A percentile compares a stretch with the other conserved stretches of the same genome.
These are phyloP conservation scores for Xylota sylvarum DNA, from an alignment of 2,888 invertebrate species.

Conservation along the genomic window DNA sequence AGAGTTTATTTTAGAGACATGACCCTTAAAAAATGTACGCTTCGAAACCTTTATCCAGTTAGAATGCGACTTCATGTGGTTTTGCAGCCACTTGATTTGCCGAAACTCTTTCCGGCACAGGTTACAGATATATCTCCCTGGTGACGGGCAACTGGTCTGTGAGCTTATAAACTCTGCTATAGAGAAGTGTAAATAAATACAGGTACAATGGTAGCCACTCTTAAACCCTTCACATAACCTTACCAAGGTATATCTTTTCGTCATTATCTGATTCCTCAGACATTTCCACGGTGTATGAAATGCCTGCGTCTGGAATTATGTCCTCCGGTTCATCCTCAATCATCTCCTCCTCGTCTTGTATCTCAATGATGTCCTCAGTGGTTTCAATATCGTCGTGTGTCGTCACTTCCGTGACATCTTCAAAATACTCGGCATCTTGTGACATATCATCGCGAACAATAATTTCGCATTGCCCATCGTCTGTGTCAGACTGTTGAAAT, in stretches of 20 bases:
- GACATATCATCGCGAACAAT: constrained; percentile 82
- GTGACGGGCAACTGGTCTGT: constrained; percentile 86
- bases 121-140: constrained; percentile 87
- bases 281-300: constrained; percentile 72
- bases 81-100: constrained; percentile 87
- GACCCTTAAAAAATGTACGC: not conserved
- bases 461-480: constrained; percentile 79
- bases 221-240: not conserved
- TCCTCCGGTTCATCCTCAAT: constrained; percentile 78
- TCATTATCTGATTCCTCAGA: constrained; percentile 72
- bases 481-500: constrained; percentile 77
- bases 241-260: constrained; percentile 71
- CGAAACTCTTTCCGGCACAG: constrained; percentile 88
- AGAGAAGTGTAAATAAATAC: constrained; percentile 50
- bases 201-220: constrained; percentile 43
- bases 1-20: not conserved
- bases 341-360: constrained; percentile 79
- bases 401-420: constrained; percentile 82
- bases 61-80: constrained; percentile 87
- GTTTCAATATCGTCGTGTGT: constrained; percentile 82
- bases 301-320: constrained; percentile 61
- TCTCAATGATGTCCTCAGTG: constrained; percentile 81
- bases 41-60: constrained; percentile 87
- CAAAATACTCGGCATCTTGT: constrained; percentile 82
- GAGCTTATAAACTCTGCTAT: constrained; percentile 84